Evolutionary conservation across 2,888 invertebrate genomes (phyloP).

Genomic region (Caenorhabditis plicata): DNA sequence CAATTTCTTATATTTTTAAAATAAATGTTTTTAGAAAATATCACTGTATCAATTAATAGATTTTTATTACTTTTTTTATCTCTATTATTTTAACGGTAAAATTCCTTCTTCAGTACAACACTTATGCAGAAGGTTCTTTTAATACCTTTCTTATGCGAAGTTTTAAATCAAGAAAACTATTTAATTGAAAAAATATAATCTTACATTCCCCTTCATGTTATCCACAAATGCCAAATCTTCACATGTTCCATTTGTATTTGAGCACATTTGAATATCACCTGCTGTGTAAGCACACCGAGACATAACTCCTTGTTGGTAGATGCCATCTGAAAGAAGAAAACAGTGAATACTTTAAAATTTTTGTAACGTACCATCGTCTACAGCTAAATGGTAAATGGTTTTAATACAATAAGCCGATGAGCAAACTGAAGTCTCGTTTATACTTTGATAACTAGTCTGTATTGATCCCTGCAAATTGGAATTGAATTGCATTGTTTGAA

Average conservation of each 20-base stretch:
- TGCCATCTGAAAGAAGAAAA: constrained; percentile 30
- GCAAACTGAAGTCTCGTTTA: constrained; percentile 47
- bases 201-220: constrained; percentile 49
- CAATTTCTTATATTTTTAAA: too few species aligned
- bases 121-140: not conserved
- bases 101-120: constrained; percentile 15
- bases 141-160: too few species aligned
- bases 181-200: too few species aligned
- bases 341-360: not conserved
- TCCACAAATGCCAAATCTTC: constrained; percentile 38
- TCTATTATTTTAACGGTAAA: constrained; percentile 5
- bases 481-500: too few species aligned
- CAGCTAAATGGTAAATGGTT: constrained; percentile 40
- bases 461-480: constrained; percentile 37
- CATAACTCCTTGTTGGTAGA: constrained; percentile 46
- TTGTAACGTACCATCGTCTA: constrained; percentile 36
- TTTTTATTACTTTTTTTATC: constrained; percentile 1
- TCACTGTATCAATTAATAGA: too few species aligned
- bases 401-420: constrained; percentile 47
- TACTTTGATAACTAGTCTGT: constrained; percentile 19
- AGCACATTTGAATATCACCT: constrained; percentile 43
- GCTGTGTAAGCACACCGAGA: constrained; percentile 52
- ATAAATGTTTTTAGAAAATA: too few species aligned
- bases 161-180: not conserved
- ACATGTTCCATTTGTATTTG: constrained; percentile 30